Evolutionary conservation across 2,113 vertebrate species (phyloP), one percentile per base, ranked within the genome.

Genomic region (Pachypanchax playfairii): DNA sequence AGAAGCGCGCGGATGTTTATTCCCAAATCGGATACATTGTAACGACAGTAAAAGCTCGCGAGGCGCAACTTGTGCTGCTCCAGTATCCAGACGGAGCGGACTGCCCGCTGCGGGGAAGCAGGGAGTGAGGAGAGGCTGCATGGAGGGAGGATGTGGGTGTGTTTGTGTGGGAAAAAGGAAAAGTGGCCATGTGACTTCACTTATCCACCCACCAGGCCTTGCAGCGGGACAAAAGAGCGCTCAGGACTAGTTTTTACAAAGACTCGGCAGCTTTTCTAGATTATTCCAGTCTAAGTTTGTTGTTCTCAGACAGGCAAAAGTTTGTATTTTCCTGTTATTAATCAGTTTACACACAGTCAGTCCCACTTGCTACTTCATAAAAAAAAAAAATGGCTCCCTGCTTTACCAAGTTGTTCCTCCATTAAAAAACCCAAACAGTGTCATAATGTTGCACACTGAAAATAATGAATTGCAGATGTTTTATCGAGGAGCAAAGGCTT

Each of bases 141-240:
- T 61, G 77, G 77, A 85, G 83, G 15, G 81, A 83, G 80, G 71
- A 61, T 75, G 87, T 89, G 88, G 79, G 87, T 86, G 88, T 87
- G 88, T 86, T 86, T 83, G 83, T 88, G 87, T 86, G 84, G 76
- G 80, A 87, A 86, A 88, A 87, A 81, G 75, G 74, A 85, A 85
- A 84, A 87, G 83, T 81, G 82, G 85, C 84, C 88, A 89, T 85
- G 90, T 91, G 88, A 90, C 83, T 77, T 74, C 57, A 72, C 75
- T 81, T 77, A 75, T 87, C 86, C 90, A 79, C 87, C 87, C 86
- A 88, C 85, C 25, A 48, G 79, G 71, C 72, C 76, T 54, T 51
- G 33, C 70, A 79, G 81, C 76, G 76, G 84, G 86, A 87, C 86
- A 82, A 87, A 84, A 68, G 65, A 79, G 71, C 64, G 61, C 63